Evolutionary conservation across 2,797 vertebrate genomes (phyloP), one percentile per base, ranked within the genome.

Genomic region (Poliocrania exsul): DNA sequence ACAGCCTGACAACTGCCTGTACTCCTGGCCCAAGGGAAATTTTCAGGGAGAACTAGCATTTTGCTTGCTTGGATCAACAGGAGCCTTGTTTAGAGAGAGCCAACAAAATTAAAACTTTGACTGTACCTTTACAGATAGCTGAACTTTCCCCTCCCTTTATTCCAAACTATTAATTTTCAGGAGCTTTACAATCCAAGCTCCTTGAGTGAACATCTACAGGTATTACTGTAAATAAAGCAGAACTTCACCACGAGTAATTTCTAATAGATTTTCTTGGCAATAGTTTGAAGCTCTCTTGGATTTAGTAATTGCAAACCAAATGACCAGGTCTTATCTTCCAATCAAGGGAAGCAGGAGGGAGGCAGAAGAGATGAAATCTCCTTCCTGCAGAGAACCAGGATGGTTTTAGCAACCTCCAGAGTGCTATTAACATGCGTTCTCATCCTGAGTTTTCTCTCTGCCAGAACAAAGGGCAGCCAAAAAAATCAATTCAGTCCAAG

Each of bases 291-390:
- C 40, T 78, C 29, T 60, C 64, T 66, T n/a, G 47, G 65, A 60
- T 90, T 93, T 95, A 86, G 82, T 86, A 96, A 95, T 11, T 88
- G 70, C 61, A 81, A 88, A 88, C 81, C 82, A 95, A 97, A 96
- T 61, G 91, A 86, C 64, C 78, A 81, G 44, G 79, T 73, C 66
- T 92, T 84, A 94, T 92, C 73, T 88, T 64, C 86, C 65, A 73
- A 57, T 83, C 74, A 57, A 51, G 47, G 79, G 70, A 93, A 31
- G 28, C 85, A 13, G 0, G 5, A 9, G 42, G 29, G 15, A 83
- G 35, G 69, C 24, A 92, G 26, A 75, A 90, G 67, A 86, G n/a
- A 79, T 51, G 31, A 82, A 71, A 81, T 77, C 70, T 90, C 70
- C 51, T 89, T 95, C 81, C 49, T 86, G 44, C 56, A 86, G 93